These are phyloP conservation scores for Drosophila imparisetae DNA, from an alignment of 2,888 invertebrate species.

Conservation along the genomic window DNA sequence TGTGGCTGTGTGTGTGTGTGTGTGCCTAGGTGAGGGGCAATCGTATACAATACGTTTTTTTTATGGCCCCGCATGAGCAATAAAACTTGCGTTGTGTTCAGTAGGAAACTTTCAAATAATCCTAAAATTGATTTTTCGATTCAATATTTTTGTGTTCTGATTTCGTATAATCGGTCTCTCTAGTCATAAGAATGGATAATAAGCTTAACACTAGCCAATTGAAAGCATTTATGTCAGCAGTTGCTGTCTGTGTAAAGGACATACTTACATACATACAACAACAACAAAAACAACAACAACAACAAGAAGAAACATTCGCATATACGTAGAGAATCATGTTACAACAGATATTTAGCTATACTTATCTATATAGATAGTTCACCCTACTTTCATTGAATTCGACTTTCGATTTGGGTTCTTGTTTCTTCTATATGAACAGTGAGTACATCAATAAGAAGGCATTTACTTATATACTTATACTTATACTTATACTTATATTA, in stretches of 20 bases:
- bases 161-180: conserved; percentile 30
- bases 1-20: conserved; percentile 7
- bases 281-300: neutral
- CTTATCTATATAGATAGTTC: conserved; percentile 30
- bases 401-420: conserved; percentile 11
- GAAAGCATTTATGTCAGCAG: conserved; percentile 66
- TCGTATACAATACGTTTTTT: conserved; percentile 51
- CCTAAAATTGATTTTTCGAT: conserved; percentile 10
- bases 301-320: conserved; percentile 14
- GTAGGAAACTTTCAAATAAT: conserved; percentile 37
- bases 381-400: conserved; percentile 1
- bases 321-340: conserved; percentile 37
- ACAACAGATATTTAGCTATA: conserved; percentile 12
- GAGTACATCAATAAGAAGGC: conserved; percentile 53
- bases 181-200: conserved; percentile 55
- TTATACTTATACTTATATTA: conserved; percentile 34
- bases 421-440: conserved; percentile 24
- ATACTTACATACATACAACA: conserved; percentile 27
- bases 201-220: conserved; percentile 77
- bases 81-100: conserved; percentile 70
- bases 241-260: conserved; percentile 56
- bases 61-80: conserved; percentile 41
- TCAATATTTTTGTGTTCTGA: conserved; percentile 1
- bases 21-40: conserved; percentile 15
- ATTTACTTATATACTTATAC: conserved; percentile 69